These are phyloP conservation scores for Sander lucioperca DNA, from an alignment of 2,113 vertebrate genomes.

Conservation along the genomic window DNA sequence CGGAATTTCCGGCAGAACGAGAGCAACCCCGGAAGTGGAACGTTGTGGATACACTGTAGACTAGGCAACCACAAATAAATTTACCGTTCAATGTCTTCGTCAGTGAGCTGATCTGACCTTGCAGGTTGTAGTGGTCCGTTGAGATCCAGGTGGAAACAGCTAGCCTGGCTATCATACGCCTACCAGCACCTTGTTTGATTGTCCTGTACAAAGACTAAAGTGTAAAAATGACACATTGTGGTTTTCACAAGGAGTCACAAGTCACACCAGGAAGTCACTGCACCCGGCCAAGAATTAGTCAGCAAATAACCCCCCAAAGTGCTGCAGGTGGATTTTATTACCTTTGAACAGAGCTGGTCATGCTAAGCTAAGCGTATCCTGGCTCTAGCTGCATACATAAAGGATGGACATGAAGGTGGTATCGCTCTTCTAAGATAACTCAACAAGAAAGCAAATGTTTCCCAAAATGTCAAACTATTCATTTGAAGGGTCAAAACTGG, in stretches of 20 bases:
- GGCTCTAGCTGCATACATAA: neutral
- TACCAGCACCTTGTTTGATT: neutral
- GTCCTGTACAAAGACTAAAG: neutral
- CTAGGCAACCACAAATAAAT: neutral
- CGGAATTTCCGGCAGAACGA: too few species aligned
- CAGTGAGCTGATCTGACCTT: neutral
- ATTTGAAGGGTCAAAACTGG: slow-evolving; percentile 32
- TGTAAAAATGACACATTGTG: neutral
- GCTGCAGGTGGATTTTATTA: neutral
- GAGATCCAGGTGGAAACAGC: neutral
- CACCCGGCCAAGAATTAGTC: neutral
- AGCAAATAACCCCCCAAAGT: neutral
- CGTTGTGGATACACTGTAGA: too few species aligned
- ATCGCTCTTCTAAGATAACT: neutral
- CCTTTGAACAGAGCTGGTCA: neutral
- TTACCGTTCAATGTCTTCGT: neutral
- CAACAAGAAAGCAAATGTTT: slow-evolving; percentile 9
- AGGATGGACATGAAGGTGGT: neutral
- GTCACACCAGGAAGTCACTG: neutral
- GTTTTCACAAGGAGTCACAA: neutral
- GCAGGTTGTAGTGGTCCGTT: neutral
- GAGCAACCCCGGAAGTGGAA: too few species aligned
- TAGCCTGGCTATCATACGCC: neutral
- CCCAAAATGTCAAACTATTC: slow-evolving; percentile 20
- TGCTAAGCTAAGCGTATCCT: neutral